Evolutionary conservation across 2,888 invertebrate genomes (phyloP).

Genomic region (Drosophila acutilabella): DNA sequence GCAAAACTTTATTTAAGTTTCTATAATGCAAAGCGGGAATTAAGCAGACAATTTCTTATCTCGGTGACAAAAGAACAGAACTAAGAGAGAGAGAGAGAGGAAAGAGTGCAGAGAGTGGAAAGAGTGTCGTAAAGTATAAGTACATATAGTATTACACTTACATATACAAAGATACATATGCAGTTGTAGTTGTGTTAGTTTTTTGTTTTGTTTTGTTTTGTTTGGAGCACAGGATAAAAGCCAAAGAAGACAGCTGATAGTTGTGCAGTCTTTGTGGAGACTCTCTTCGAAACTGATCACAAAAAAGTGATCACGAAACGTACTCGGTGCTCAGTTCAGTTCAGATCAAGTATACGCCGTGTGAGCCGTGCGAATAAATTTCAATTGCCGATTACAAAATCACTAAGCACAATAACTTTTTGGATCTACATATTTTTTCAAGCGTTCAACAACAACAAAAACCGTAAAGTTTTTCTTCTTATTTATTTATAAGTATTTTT

Average conservation of each 20-base stretch:
- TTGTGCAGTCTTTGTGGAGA: conserved; percentile 24
- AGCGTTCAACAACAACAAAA: conserved; percentile 23
- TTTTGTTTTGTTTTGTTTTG: neutral
- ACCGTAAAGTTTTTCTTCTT: conserved; percentile 55
- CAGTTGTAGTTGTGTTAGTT: too few species aligned
- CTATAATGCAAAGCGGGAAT: conserved; percentile 22
- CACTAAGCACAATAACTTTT: conserved; percentile 17
- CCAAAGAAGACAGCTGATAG: conserved; percentile 27
- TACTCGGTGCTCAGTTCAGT: neutral
- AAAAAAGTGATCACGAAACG: neutral
- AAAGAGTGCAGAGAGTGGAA: too few species aligned
- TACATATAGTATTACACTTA: too few species aligned
- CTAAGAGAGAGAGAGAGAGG: conserved; percentile 16
- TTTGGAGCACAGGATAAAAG: conserved; percentile 49
- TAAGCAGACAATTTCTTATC: conserved; percentile 29
- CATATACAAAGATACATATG: too few species aligned
- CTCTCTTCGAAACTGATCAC: conserved; percentile 11
- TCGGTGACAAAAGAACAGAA: conserved; percentile 10
- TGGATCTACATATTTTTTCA: conserved; percentile 32
- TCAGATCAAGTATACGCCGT: conserved; percentile 61
- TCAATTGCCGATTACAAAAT: conserved; percentile 39
- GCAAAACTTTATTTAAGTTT: conserved; percentile 22
- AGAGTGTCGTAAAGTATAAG: too few species aligned
- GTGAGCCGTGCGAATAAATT: conserved; percentile 63
- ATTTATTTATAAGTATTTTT: conserved; percentile 17